Percentiles rank a stretch among this genome's conserved stretches.
Evolutionary conservation across 2,888 invertebrate genomes (phyloP).

Genomic region (Drosophila nr. perissopoda): DNA sequence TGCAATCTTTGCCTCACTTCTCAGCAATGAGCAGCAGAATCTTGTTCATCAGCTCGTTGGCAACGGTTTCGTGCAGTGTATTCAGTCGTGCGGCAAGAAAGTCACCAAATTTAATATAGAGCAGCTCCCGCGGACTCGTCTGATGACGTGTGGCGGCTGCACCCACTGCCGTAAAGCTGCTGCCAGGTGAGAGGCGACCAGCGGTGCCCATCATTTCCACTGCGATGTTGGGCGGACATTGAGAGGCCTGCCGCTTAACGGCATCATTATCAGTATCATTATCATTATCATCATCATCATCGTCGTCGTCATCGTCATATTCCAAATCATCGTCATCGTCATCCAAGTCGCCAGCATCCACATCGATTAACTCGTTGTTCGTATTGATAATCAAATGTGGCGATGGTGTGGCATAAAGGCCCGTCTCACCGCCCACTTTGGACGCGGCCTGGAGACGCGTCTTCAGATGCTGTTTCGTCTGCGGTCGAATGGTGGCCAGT

Average conservation of each 20-base stretch:
- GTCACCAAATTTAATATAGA: constrained; percentile 83
- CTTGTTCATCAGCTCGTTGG: constrained; percentile 83
- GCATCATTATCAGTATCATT: constrained; percentile 47
- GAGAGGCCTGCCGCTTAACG: not conserved
- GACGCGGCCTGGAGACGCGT: constrained; percentile 48
- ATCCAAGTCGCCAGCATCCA: constrained; percentile 73
- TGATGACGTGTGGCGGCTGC: constrained; percentile 45
- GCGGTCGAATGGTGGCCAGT: constrained; percentile 64
- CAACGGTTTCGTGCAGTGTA: constrained; percentile 81
- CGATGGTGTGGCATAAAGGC: constrained; percentile 57
- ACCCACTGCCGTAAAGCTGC: constrained; percentile 59
- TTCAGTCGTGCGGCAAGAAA: constrained; percentile 83
- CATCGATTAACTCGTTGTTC: constrained; percentile 73
- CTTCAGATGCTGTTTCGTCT: constrained; percentile 70
- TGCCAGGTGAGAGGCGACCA: constrained; percentile 55
- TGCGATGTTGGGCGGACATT: constrained; percentile 39
- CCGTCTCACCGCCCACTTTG: constrained; percentile 15
- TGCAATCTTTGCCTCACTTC: constrained; percentile 55
- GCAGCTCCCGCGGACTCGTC: constrained; percentile 77
- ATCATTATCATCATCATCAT: constrained; percentile 65
- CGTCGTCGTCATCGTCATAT: constrained; percentile 68
- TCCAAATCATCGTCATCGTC: constrained; percentile 68
- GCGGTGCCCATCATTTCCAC: constrained; percentile 43
- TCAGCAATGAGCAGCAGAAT: constrained; percentile 82
- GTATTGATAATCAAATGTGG: constrained; percentile 69